Evolutionary conservation across 2,113 vertebrate genomes (phyloP), one percentile per base, ranked within the genome.

Genomic region (Toxotes jaculatrix): DNA sequence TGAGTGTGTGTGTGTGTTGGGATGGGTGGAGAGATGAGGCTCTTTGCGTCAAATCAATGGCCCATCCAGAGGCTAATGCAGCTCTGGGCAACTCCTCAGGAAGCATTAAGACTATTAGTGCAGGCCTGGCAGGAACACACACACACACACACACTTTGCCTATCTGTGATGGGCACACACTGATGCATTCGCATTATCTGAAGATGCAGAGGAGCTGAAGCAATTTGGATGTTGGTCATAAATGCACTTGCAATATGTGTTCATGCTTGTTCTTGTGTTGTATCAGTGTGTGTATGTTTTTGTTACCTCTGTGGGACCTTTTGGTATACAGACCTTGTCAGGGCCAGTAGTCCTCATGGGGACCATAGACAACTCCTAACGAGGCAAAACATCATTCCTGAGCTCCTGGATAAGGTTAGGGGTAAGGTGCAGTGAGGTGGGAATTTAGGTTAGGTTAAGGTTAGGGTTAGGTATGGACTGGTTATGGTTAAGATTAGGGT

Each of bases 21-120:
- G 53, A 51, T 61, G 79, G 82, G 65, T 69, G 80, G 77, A 81
- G 76, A 73, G 85, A 88, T 68, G 82, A 93, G 95, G 96, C 95
- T 96, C 95, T 97, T 96, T 96, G 95, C 94, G 95, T 95, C 96
- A 97, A 98, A 98, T 99, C 98, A 97, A 98, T 98, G 97, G 96
- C 93, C 92, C 96, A 96, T 96, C 97, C 95, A 96, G 89, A 91
- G 93, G 93, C 96, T 98, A 98, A 98, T 98, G 97, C 95, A 97
- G 96, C 96, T 96, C 94, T 95, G 96, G 96, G 96, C 97, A 95
- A 95, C 95, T 97, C 96, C 97, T 97, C 97, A 97, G 98, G 97
- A 99, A 98, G 96, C 97, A 98, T 98, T 97, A 97, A 96, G 91
- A 95, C 96, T 97, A 97, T 98, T 98, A 98, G 96, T 94, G 93